Conservation (phyloP, 1,140 invertebrate genomes). For the Penaeus indicus region DNA sequence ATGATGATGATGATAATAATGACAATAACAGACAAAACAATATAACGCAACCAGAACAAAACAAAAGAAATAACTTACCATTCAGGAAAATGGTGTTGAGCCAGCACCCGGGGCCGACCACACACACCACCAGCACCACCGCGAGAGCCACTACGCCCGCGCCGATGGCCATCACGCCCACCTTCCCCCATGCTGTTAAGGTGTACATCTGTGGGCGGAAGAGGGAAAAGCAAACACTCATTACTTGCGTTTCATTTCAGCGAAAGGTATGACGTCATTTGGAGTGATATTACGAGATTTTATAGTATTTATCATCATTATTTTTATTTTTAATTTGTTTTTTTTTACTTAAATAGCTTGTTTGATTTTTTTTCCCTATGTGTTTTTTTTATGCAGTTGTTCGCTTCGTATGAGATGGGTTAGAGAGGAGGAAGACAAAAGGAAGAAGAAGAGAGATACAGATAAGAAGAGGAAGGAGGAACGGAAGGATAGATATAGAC, state of each 20-base stretch:
- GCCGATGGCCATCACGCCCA: slow-evolving; percentile 10
- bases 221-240: neutral
- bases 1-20: no score
- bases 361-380: no score
- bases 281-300: neutral
- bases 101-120: neutral
- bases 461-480: no score
- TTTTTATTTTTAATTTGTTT: no score
- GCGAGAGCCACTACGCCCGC: neutral
- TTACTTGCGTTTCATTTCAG: neutral
- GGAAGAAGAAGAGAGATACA: no score
- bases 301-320: no score
- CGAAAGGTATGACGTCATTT: neutral
- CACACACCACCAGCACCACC: neutral
- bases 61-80: neutral
- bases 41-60: neutral
- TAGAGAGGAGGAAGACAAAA: no score
- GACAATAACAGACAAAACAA: no score
- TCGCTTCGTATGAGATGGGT: no score
- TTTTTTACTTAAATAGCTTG: no score
- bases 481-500: no score
- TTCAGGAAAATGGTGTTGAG: slow-evolving; percentile 9
- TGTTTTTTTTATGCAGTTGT: no score
- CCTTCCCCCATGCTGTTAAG: neutral
- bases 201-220: slow-evolving; percentile 5